Base-by-base conservation (phyloP, 2,113 vertebrate species). In the Stegostoma tigrinum region DNA sequence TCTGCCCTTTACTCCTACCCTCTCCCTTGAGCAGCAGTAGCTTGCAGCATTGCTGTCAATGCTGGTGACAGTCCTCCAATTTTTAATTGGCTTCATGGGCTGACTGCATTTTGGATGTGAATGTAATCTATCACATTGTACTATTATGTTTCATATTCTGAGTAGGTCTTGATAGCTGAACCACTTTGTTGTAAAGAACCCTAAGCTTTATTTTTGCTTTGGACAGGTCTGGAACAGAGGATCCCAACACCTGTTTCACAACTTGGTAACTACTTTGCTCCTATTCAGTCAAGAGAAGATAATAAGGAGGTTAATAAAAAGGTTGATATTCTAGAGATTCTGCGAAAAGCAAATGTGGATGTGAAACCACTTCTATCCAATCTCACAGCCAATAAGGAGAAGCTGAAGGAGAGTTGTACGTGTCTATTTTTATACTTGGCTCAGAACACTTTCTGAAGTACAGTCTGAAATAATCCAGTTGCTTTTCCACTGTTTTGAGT, bases 331-430 rank as follows among this genome's bases (percentile, higher is more conserved):
- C 97, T 99, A 97, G 99, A 99, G 97, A 98, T 99, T 97, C 98
- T 99, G 96, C 98, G 99, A 97, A 99, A 99, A 97, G 99, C 99
- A 97, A 99, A 99, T 98, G 98, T 99, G 97, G 99, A 99, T 97
- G 98, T 99, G 97, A 99, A 99, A 96, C 99, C 99, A 96, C 98
- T 99, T 96, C 98, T 99, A 96, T 99, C 99, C 96, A 99, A 98
- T 96, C 98, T 99, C 96, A 98, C 98, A 87, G 98, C 98, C 97
- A 99, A 99, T 97, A 99, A 99, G 96, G 99, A 99, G 97, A 98
- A 98, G 94, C 98, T 99, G 96, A 98, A 98, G 96, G 98, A 99
- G 97, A 98, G 98, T 97, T 98, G 99, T 99, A 97, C 98, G 99
- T 99, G 96, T 87, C 80, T 89, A 48, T 95, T 72, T 95, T 66